Evolutionary conservation across 2,797 vertebrate genomes (phyloP).

Genomic region (Xenops minutus): DNA sequence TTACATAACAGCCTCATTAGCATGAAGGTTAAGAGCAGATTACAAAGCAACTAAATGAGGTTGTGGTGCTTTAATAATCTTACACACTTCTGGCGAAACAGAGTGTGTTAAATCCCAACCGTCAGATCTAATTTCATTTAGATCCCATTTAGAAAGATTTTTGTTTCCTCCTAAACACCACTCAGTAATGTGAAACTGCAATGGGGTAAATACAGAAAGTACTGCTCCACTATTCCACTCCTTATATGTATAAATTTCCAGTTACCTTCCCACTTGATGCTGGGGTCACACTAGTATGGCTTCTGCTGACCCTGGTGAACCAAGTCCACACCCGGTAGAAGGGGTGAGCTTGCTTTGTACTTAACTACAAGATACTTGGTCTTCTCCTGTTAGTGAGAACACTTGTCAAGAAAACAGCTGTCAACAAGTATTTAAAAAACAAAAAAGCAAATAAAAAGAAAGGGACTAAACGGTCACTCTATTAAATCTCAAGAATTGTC

Average conservation of each 20-base stretch:
- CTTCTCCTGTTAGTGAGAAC: background rate
- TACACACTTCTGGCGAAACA: background rate
- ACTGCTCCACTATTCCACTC: background rate
- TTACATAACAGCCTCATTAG: background rate
- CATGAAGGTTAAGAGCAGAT: slow-evolving; percentile 21
- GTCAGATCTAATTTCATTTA: background rate
- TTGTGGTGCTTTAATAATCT: slow-evolving; percentile 13
- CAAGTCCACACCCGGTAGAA: background rate
- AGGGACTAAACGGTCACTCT: background rate
- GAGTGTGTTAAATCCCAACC: slow-evolving; percentile 8
- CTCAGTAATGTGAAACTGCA: background rate
- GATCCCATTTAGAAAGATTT: background rate
- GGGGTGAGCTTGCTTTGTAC: background rate
- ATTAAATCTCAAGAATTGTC: background rate
- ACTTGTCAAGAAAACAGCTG: slow-evolving; percentile 10
- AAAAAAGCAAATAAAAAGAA: no score
- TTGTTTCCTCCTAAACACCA: background rate
- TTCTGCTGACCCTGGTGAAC: background rate
- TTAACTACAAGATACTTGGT: background rate
- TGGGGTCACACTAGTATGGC: background rate
- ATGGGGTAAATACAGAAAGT: background rate
- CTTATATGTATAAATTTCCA: background rate
- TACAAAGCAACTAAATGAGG: slow-evolving; percentile 15
- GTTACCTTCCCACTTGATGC: background rate
- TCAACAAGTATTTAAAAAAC: slow-evolving; percentile 14